Conservation (phyloP, 2,113 vertebrate species). For the Pseudopipra pipra region DNA sequence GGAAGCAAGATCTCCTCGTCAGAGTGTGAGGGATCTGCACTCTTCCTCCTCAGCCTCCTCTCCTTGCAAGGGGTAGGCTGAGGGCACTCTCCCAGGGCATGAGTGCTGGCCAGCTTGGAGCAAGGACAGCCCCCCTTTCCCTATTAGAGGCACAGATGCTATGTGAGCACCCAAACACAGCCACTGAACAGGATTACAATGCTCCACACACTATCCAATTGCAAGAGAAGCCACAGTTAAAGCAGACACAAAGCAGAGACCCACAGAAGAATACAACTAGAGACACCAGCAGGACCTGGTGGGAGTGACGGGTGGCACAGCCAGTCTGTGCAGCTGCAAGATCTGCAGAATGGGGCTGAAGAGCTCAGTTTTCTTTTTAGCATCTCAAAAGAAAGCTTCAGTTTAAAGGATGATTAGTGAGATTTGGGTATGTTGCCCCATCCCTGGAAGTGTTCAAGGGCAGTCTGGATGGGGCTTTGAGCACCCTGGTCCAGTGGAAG, state of each 20-base stretch:
- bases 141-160: neutral
- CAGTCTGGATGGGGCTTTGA: neutral
- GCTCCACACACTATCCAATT: neutral
- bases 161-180: accelerated
- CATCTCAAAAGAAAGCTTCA: neutral
- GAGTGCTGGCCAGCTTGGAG: accelerated
- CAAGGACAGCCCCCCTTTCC: neutral
- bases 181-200: neutral
- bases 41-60: neutral
- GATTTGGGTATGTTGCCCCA: neutral
- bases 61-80: neutral
- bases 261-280: neutral
- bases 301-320: accelerated
- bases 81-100: accelerated
- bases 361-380: neutral
- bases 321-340: neutral
- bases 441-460: neutral
- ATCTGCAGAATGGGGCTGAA: neutral
- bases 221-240: too few relatives aligned
- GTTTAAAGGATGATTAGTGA: neutral
- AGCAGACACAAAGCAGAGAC: too few relatives aligned
- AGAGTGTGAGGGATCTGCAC: neutral
- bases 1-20: neutral
- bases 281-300: accelerated
- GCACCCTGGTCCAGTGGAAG: neutral